Evolutionary conservation across 1,140 invertebrate species (phyloP), one percentile per base, ranked within the genome.

Genomic region (Centruroides sculpturatus): DNA sequence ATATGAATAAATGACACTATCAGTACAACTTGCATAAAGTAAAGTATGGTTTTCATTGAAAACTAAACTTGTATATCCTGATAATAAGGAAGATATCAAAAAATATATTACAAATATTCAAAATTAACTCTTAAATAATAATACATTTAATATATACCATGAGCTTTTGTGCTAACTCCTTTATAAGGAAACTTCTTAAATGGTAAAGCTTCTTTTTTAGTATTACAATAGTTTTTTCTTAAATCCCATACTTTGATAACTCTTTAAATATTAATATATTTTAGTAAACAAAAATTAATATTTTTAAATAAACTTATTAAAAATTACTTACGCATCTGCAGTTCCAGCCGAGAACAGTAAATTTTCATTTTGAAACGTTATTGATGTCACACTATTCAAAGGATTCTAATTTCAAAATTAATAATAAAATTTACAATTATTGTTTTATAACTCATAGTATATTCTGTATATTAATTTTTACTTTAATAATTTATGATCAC

Each of bases 21-120:
- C 87, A 77, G 88, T 85, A 72, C 87, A 91, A 71, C 83, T 90
- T 4, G 86, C 88, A 76, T 86, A 94, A 0, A 93, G 72, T n/a
- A 78, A 79, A 6, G 81, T 75, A 53, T 79, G 73, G 5, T 79
- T 74, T 8, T 82, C 81, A 71, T 89, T 85, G 59, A 91, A 76
- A 12, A 83, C 75, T 1, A 92, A 71, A 66, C 85, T 88, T 6
- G 87, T 87, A 71, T 85, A 91, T 2, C 89, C 41, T 41, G 0
- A 3, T 41, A 41, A 41, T 6, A 41, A 41, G 8, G 5, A 41
- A 41, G 23, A 6, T 41, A 41, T 41, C 23, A 23, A 41, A 41
- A 41, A 41, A 41, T 41, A 41, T 41, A 41, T 6, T 6, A 6
- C 41, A 41, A 8, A 6, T 8, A 41, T 5, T 41, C 41, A 41